Conservation (phyloP, 23 tunicate genomes). For the Aplidium turbinatum region DNA sequence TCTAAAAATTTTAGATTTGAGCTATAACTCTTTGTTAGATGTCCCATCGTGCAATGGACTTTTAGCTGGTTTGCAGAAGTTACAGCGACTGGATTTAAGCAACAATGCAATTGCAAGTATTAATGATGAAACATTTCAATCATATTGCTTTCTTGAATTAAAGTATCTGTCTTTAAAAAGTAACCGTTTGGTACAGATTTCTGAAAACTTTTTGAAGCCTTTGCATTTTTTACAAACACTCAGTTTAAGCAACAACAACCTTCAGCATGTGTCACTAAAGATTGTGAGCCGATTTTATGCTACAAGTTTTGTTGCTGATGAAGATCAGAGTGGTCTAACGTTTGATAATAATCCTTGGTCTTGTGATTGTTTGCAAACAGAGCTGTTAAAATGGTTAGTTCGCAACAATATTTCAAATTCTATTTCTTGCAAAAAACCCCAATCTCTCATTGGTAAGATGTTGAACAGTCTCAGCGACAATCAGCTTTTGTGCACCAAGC, state of each 20-base stretch:
- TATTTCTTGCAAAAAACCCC: conserved; percentile 43
- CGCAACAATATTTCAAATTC: neutral
- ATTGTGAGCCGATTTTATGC: conserved; percentile 28
- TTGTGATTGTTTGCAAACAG: conserved; percentile 60
- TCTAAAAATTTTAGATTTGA: conserved; percentile 5
- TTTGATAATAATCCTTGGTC: conserved; percentile 57
- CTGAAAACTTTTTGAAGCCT: conserved; percentile 1
- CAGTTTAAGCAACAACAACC: conserved; percentile 46
- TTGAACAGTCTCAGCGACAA: conserved; percentile 18
- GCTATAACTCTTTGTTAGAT: conserved; percentile 17
- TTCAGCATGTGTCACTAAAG: conserved; percentile 46
- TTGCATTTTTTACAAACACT: conserved; percentile 15
- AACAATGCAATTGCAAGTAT: conserved; percentile 39
- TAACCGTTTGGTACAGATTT: conserved; percentile 43
- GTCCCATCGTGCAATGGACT: conserved; percentile 52
- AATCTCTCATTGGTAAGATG: conserved; percentile 14
- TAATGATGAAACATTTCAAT: conserved; percentile 16
- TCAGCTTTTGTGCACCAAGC: conserved; percentile 45
- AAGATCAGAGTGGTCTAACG: neutral
- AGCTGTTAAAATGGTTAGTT: conserved; percentile 7
- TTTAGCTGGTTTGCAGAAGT: conserved; percentile 50
- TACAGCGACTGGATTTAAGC: conserved; percentile 33
- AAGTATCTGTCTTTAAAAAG: conserved; percentile 21
- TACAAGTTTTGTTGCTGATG: neutral
- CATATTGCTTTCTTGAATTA: conserved; percentile 5